Conservation (phyloP, 2,113 vertebrate genomes). For the Phrynosoma platyrhinos region DNA sequence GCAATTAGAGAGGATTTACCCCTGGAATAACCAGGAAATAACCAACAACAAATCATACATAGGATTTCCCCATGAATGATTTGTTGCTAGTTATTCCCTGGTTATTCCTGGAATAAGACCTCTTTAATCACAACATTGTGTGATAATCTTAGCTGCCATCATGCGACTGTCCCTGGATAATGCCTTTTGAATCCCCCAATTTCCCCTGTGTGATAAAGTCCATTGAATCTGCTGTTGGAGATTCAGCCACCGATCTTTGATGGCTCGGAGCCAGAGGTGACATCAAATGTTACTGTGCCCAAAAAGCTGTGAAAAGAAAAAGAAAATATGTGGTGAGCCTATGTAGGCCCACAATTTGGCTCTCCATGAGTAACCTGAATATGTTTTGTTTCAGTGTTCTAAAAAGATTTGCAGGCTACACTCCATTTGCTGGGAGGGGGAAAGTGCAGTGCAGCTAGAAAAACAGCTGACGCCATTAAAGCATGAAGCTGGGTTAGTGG, state of each 20-base stretch:
- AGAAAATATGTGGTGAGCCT: neutral
- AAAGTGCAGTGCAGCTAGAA: slow-evolving; percentile 56
- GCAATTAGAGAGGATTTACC: too few species aligned
- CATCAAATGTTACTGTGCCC: neutral
- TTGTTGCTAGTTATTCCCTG: neutral
- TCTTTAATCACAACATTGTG: too few species aligned
- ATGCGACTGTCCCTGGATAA: too few species aligned
- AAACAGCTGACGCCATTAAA: slow-evolving; percentile 35
- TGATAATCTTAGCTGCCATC: too few species aligned
- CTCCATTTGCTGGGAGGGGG: slow-evolving; percentile 53
- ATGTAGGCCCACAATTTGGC: slow-evolving; percentile 48
- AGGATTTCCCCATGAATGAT: too few species aligned
- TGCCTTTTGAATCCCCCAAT: too few species aligned
- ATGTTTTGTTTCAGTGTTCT: slow-evolving; percentile 69
- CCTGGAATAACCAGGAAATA: too few species aligned
- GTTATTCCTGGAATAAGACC: neutral
- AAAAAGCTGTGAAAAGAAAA: neutral
- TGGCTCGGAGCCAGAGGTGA: neutral
- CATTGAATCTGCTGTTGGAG: too few species aligned
- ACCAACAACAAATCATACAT: too few species aligned
- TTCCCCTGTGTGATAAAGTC: too few species aligned
- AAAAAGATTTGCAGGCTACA: slow-evolving; percentile 62
- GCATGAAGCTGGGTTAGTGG: slow-evolving; percentile 36
- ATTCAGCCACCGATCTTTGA: too few species aligned
- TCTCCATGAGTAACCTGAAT: slow-evolving; percentile 62